phyloP scores from a whole-genome alignment of 2,888 invertebrate species.

The Gryllus longicercus region DNA sequence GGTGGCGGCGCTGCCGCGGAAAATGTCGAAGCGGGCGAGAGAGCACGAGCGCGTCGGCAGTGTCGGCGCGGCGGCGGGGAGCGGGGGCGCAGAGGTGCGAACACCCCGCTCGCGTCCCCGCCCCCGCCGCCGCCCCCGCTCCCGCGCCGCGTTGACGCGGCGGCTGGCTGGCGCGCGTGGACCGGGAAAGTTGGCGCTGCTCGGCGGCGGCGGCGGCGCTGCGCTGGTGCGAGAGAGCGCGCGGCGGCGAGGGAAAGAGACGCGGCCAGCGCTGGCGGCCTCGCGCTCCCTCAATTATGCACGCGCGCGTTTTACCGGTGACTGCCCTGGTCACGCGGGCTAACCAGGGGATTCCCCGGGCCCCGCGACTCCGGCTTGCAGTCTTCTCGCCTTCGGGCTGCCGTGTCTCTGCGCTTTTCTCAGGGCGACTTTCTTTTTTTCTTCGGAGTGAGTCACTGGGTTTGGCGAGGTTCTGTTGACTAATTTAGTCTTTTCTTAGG shows the following conservation, averaged over 20 bases:
- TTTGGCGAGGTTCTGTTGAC: no score
- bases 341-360: not conserved
- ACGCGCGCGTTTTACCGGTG: not conserved
- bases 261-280: not conserved
- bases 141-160: no score
- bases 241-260: not conserved
- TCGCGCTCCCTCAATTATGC: not conserved
- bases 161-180: no score
- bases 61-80: not conserved
- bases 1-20: slow-evolving; percentile 22
- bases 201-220: not conserved
- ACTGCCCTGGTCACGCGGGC: slow-evolving; percentile 3
- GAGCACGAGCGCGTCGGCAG: no score
- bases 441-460: no score
- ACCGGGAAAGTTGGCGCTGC: no score
- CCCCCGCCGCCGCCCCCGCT: not conserved
- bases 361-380: no score
- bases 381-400: no score
- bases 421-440: no score
- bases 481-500: no score
- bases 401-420: no score
- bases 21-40: slow-evolving; percentile 27
- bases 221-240: not conserved
- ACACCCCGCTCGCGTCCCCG: not conserved
- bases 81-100: not conserved